phyloP scores from a whole-genome alignment of 2,113 vertebrate genomes.

The Nycticebus coucang region DNA sequence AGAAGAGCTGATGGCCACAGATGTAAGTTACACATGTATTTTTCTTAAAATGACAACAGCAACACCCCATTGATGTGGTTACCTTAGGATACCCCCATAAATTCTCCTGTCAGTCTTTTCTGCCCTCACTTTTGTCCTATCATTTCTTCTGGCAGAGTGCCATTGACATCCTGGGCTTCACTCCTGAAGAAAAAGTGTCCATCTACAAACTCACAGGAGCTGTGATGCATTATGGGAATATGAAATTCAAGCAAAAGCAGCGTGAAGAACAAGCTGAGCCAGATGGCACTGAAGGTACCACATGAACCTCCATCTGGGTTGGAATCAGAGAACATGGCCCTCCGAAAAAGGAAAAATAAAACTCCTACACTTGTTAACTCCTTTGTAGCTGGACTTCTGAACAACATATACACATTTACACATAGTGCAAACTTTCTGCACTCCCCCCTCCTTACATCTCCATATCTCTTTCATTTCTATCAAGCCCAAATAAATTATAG shows the following conservation, averaged over 20 bases:
- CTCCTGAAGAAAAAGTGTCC: slow-evolving; percentile 87
- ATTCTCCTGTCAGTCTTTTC: background rate
- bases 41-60: background rate
- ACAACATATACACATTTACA: background rate
- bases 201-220: slow-evolving; percentile 93
- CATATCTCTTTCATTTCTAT: background rate
- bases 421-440: background rate
- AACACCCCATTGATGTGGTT: background rate
- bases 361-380: background rate
- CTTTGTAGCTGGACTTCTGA: background rate
- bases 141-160: slow-evolving; percentile 82
- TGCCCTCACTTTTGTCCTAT: background rate
- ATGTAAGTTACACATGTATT: slow-evolving; percentile 81
- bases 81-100: background rate
- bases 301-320: background rate
- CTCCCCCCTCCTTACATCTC: background rate
- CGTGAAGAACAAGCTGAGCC: slow-evolving; percentile 91
- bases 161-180: slow-evolving; percentile 91
- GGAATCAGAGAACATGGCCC: background rate
- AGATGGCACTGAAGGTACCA: slow-evolving; percentile 90
- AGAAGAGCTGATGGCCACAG: slow-evolving; percentile 89
- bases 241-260: slow-evolving; percentile 94
- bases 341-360: background rate
- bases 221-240: slow-evolving; percentile 91
- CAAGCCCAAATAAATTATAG: background rate